Percentiles rank a stretch among this genome's conserved stretches.
Evolutionary conservation across 2,888 invertebrate genomes (phyloP).

Genomic region (Torymus tubicola): DNA sequence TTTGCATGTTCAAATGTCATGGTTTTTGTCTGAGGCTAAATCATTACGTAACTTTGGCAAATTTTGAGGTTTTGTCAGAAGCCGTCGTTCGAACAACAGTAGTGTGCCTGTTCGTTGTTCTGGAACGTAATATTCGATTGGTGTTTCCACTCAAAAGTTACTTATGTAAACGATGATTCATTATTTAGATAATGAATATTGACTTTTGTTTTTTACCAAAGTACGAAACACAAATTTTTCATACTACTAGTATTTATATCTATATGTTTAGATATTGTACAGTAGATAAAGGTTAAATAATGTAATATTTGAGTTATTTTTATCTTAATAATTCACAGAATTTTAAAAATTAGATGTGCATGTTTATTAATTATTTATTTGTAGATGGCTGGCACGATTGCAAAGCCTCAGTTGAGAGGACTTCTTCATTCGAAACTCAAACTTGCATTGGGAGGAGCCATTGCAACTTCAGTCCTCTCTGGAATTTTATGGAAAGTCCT

Average conservation of each 20-base stretch:
- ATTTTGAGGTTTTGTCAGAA: slow-evolving; percentile 40
- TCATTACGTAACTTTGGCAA: slow-evolving; percentile 46
- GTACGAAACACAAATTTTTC: too few relatives aligned
- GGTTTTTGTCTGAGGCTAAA: neutral
- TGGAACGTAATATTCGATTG: too few relatives aligned
- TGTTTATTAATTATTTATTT: slow-evolving; percentile 39
- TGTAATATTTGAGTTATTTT: too few relatives aligned
- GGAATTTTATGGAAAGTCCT: slow-evolving; percentile 76
- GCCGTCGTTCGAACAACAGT: neutral
- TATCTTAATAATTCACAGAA: too few relatives aligned
- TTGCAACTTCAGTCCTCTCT: slow-evolving; percentile 66
- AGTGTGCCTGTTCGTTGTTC: neutral
- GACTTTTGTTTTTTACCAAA: too few relatives aligned
- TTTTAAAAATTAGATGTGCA: too few relatives aligned
- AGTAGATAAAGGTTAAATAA: too few relatives aligned
- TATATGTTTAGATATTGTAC: too few relatives aligned
- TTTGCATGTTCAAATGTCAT: neutral
- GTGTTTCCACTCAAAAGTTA: too few relatives aligned
- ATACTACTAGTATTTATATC: too few relatives aligned
- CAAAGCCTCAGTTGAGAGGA: slow-evolving; percentile 84
- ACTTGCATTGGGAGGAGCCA: slow-evolving; percentile 78
- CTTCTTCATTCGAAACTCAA: slow-evolving; percentile 82
- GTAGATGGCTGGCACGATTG: slow-evolving; percentile 66
- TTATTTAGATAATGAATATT: too few relatives aligned
- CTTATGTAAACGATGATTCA: too few relatives aligned